These are phyloP conservation scores for Busseola fusca DNA, from an alignment of 2,888 invertebrate genomes.

Conservation along the genomic window DNA sequence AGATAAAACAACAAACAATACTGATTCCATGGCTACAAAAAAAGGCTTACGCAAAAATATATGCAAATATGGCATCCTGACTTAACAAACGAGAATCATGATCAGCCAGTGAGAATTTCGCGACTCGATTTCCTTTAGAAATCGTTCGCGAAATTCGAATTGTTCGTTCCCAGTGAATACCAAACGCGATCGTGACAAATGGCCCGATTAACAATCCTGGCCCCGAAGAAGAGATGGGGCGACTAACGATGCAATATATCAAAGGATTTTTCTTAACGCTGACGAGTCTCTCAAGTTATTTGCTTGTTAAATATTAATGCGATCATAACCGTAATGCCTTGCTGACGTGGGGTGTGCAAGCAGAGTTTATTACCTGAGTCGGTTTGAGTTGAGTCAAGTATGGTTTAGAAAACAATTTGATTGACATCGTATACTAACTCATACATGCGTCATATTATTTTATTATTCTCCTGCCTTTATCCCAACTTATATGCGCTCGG, in stretches of 20 bases:
- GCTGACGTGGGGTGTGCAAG: constrained; percentile 23
- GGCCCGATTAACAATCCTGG: constrained; percentile 86
- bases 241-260: constrained; percentile 88
- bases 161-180: constrained; percentile 80
- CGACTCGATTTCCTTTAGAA: constrained; percentile 73
- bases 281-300: constrained; percentile 77
- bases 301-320: constrained; percentile 76
- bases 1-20: background rate
- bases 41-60: constrained; percentile 11
- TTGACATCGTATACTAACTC: background rate
- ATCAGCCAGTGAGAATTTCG: constrained; percentile 64
- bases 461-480: rapidly evolving
- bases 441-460: background rate
- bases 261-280: constrained; percentile 85
- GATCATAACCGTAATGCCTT: constrained; percentile 57
- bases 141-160: constrained; percentile 82
- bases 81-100: constrained; percentile 60
- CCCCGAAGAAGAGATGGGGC: constrained; percentile 83
- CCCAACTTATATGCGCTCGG: background rate
- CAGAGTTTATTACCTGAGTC: constrained; percentile 2
- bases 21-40: background rate
- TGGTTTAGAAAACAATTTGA: background rate
- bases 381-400: background rate
- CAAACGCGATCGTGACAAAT: constrained; percentile 87
- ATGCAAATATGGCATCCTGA: constrained; percentile 53